These are phyloP conservation scores for Halesus radiatus DNA, from an alignment of 1,140 invertebrate species.

Conservation along the genomic window DNA sequence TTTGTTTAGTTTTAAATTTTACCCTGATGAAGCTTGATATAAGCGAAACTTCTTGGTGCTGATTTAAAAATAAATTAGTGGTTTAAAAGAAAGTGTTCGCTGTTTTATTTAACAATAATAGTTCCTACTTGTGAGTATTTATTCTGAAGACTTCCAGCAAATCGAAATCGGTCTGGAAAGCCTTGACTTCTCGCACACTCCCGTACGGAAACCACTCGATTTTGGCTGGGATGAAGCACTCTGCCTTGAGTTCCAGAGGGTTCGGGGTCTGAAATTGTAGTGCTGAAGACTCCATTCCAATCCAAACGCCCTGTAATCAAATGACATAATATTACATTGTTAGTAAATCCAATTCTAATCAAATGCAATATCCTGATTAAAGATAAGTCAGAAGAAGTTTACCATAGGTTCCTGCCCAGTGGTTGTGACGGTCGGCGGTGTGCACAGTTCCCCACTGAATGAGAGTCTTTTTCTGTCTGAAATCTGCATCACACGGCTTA, in stretches of 20 bases:
- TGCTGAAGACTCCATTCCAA: slow-evolving; percentile 84
- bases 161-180: slow-evolving; percentile 81
- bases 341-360: no score
- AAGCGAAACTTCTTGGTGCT: no score
- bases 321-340: not conserved
- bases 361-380: no score
- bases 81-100: no score
- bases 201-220: slow-evolving; percentile 81
- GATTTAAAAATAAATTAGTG: no score
- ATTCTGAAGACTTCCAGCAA: slow-evolving; percentile 79
- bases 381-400: not conserved
- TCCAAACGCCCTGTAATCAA: slow-evolving; percentile 72
- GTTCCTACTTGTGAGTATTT: slow-evolving; percentile 79
- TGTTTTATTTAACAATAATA: no score
- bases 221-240: slow-evolving; percentile 83
- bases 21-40: no score
- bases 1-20: no score
- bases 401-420: slow-evolving; percentile 83
- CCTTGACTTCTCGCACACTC: slow-evolving; percentile 87
- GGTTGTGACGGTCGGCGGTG: slow-evolving; percentile 87
- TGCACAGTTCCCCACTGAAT: slow-evolving; percentile 94
- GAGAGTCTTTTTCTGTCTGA: slow-evolving; percentile 87
- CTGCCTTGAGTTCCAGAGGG: slow-evolving; percentile 85
- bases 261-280: slow-evolving; percentile 85
- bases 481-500: slow-evolving; percentile 77